Percentiles rank a stretch among this genome's conserved stretches.
Evolutionary conservation across 2,113 vertebrate species (phyloP).

Genomic region (Eolophus roseicapilla): DNA sequence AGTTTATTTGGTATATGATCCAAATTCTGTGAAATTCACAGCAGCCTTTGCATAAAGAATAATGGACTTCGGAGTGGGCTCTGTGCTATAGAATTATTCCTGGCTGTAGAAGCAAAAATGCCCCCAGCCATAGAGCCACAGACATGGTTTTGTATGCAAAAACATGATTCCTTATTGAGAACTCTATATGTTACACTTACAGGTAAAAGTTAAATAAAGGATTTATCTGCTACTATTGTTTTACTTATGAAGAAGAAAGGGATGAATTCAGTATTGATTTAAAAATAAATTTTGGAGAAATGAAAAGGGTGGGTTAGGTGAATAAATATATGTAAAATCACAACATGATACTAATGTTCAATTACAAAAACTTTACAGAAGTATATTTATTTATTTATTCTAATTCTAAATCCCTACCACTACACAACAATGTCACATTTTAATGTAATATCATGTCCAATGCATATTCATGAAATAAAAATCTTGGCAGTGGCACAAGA

Average conservation of each 20-base stretch:
- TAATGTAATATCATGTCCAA: constrained; percentile 88
- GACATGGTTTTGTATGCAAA: constrained; percentile 26
- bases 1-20: neutral
- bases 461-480: constrained; percentile 96
- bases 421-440: constrained; percentile 87
- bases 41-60: neutral
- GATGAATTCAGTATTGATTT: constrained; percentile 39
- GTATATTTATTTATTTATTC: constrained; percentile 65
- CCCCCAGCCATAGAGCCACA: neutral
- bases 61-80: neutral
- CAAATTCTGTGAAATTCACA: constrained; percentile 19
- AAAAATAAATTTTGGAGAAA: constrained; percentile 12
- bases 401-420: constrained; percentile 75
- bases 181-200: neutral
- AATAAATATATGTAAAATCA: constrained; percentile 49
- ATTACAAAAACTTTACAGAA: constrained; percentile 69
- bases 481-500: constrained; percentile 87
- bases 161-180: constrained; percentile 6
- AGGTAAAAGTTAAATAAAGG: constrained; percentile 47
- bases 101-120: constrained; percentile 21
- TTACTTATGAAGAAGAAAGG: constrained; percentile 33
- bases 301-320: neutral
- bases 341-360: constrained; percentile 54
- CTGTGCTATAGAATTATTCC: neutral
- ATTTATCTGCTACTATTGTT: constrained; percentile 11